phyloP scores from a whole-genome alignment of 2,888 invertebrate genomes.

The Chymomyza fuscimana region DNA sequence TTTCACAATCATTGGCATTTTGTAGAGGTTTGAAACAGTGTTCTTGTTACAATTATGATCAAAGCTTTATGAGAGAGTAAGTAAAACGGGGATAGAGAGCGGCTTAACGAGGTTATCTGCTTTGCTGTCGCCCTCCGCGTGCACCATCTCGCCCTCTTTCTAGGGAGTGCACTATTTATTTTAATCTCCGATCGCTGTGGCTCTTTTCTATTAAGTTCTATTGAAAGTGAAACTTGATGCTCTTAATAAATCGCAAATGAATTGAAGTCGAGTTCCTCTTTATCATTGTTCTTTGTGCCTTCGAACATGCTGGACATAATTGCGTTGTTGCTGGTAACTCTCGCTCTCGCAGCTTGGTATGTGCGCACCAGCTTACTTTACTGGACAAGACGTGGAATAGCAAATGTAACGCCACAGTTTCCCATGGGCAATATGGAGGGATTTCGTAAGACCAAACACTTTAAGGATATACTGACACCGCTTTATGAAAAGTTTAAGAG shows the following conservation, averaged over 20 bases:
- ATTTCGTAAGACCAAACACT: conserved; percentile 45
- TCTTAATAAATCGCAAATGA: background rate
- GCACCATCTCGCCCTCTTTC: background rate
- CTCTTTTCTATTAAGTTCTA: conserved; percentile 26
- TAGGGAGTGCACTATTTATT: background rate
- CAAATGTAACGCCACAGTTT: conserved; percentile 50
- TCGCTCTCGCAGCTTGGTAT: conserved; percentile 56
- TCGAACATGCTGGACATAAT: conserved; percentile 54
- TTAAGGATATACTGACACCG: conserved; percentile 50
- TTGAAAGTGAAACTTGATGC: conserved; percentile 37
- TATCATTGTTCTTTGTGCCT: background rate
- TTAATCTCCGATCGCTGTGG: background rate
- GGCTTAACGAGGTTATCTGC: conserved; percentile 8
- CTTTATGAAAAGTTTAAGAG: conserved; percentile 55
- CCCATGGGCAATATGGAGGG: conserved; percentile 62
- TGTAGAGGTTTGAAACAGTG: background rate
- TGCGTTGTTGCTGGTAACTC: conserved; percentile 46
- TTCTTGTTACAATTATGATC: background rate
- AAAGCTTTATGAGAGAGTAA: background rate
- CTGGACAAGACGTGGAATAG: conserved; percentile 62
- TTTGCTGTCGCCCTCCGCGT: background rate
- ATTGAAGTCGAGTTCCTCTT: background rate
- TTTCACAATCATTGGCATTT: background rate
- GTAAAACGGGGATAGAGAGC: background rate
- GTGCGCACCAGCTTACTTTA: conserved; percentile 52